Conservation (phyloP, 2,797 vertebrate genomes). For the Brotula barbata region DNA sequence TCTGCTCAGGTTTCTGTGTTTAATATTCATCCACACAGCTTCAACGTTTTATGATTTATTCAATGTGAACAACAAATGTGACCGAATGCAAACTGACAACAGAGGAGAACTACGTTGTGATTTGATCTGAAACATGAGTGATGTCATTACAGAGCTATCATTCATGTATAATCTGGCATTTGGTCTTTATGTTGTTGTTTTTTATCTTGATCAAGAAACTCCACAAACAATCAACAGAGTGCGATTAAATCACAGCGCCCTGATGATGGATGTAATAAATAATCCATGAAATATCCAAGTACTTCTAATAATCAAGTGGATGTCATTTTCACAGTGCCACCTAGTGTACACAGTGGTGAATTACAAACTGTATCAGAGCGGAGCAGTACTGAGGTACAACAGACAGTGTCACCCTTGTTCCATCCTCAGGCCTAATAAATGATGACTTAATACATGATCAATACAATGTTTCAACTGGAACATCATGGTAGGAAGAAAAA, state of each 20-base stretch:
- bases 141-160: background rate
- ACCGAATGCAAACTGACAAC: background rate
- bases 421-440: slow-evolving; percentile 1
- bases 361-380: slow-evolving; percentile 28
- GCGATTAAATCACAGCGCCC: background rate
- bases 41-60: background rate
- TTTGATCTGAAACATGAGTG: background rate
- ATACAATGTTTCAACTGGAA: background rate
- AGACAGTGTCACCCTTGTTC: slow-evolving; percentile 61
- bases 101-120: background rate
- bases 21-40: background rate
- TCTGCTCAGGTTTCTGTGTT: slow-evolving; percentile 4
- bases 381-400: slow-evolving; percentile 58
- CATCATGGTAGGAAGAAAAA: background rate
- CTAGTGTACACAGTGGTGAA: slow-evolving; percentile 40
- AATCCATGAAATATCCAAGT: background rate
- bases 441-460: slow-evolving; percentile 4
- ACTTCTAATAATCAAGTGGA: background rate
- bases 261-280: background rate
- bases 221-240: background rate
- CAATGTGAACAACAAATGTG: background rate
- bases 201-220: background rate
- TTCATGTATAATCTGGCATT: background rate
- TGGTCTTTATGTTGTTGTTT: background rate
- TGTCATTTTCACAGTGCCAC: slow-evolving; percentile 51